Percentiles rank a stretch among this genome's conserved stretches.
These are phyloP conservation scores for Anoplolepis gracilipes DNA, from an alignment of 1,140 invertebrate species.

Conservation along the genomic window DNA sequence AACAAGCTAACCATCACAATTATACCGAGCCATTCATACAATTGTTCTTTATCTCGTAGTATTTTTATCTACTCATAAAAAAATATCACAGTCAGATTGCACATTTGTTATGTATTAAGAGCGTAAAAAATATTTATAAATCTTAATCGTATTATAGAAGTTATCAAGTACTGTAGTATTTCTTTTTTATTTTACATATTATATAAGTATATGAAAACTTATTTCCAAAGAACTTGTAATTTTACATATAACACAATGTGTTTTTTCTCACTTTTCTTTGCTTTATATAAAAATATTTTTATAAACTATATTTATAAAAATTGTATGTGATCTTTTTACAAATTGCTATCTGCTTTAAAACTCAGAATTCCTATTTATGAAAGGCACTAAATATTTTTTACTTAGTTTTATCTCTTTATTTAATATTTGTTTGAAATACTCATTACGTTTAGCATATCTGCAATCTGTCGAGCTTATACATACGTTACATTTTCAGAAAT, in stretches of 20 bases:
- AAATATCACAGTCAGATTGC: background rate
- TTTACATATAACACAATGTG: too few species aligned
- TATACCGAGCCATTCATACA: background rate
- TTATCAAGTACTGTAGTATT: background rate
- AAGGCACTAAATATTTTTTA: too few species aligned
- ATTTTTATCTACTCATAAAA: conserved; percentile 24
- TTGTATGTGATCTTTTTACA: too few species aligned
- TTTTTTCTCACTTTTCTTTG: too few species aligned
- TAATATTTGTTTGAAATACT: background rate
- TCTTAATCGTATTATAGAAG: background rate
- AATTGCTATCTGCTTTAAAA: too few species aligned
- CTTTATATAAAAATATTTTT: too few species aligned
- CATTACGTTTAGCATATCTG: background rate
- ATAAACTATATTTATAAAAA: too few species aligned
- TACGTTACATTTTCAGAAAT: background rate
- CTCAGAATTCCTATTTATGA: too few species aligned
- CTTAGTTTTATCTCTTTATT: too few species aligned
- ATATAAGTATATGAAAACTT: too few species aligned
- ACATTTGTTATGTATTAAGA: background rate
- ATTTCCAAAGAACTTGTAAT: too few species aligned
- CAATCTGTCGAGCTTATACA: background rate
- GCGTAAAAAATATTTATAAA: background rate
- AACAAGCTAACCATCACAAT: too few species aligned
- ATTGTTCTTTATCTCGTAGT: background rate
- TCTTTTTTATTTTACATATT: background rate